Evolutionary conservation across 2,113 vertebrate species (phyloP), one percentile per base, ranked within the genome.

Genomic region (Crocuta crocuta): DNA sequence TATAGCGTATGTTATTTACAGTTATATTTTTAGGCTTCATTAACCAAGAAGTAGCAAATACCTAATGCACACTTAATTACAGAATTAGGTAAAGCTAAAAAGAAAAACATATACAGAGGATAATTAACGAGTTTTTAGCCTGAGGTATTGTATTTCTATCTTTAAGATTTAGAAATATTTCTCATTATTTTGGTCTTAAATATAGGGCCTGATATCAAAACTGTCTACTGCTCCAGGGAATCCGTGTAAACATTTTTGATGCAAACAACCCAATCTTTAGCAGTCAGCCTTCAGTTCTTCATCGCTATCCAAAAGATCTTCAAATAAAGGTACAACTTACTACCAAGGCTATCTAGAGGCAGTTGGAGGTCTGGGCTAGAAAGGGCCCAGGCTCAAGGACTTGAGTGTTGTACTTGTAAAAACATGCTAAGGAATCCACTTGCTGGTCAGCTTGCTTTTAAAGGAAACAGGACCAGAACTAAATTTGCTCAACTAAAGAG

Each of bases 1-100:
- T 63, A 95, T 2, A 45, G 76, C 63, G 94, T 79, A 84, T 95
- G 97, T 96, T 96, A 96, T 96, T 98, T 98, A 80, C 88, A 97
- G 95, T 95, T 96, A 2, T 88, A 43, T 89, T 96, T 91, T 98
- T 95, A 95, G 85, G 92, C 94, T 98, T 98, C 79, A 96, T 19
- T 97, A 91, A 96, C 78, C 92, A 97, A 94, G 66, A 94, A 98
- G 81, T 65, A 97, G 97, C 91, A 98, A 98, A 98, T 83, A 95
- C 9, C 48, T 82, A 81, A 86, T 31, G 61, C 58, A 97, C 83
- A 97, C 21, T 96, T 97, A 96, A 96, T 95, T 95, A 93, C 93
- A 96, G 89, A 89, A 98, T 97, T 91, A 97, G 91, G 97, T 53
- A 95, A 79, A 88, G 48, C 86, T 33, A 93, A 39, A 87, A 84